phyloP scores from a whole-genome alignment of 2,797 vertebrate species.

The Morus bassanus region DNA sequence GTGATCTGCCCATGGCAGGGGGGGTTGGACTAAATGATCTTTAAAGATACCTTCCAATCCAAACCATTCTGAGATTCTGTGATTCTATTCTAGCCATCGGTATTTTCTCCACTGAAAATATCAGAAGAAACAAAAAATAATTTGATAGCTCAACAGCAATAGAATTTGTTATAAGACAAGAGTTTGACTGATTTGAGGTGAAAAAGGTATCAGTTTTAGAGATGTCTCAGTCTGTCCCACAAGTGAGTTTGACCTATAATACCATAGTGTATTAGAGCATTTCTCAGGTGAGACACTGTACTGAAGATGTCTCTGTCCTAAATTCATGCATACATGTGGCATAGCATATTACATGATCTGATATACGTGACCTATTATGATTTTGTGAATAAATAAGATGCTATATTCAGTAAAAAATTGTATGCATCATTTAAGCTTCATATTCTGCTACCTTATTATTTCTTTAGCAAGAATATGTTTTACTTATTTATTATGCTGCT shows the following conservation, averaged over 20 bases:
- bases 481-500: neutral
- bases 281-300: neutral
- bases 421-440: neutral
- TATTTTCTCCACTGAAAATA: neutral
- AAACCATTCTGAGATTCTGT: neutral
- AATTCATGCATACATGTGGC: neutral
- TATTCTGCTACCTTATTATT: neutral
- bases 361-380: neutral
- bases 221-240: neutral
- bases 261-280: neutral
- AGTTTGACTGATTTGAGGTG: neutral
- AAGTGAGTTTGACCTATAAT: neutral
- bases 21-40: neutral
- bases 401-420: neutral
- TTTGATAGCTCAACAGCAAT: neutral
- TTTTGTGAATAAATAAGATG: neutral
- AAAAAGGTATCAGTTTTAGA: neutral
- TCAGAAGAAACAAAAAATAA: neutral
- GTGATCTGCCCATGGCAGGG: neutral
- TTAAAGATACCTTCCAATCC: neutral
- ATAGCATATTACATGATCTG: neutral
- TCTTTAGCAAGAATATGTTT: neutral
- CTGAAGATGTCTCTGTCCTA: neutral
- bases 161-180: neutral
- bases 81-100: neutral